phyloP scores from a whole-genome alignment of 2,113 vertebrate species.

The Phylloscopus whistleri region DNA sequence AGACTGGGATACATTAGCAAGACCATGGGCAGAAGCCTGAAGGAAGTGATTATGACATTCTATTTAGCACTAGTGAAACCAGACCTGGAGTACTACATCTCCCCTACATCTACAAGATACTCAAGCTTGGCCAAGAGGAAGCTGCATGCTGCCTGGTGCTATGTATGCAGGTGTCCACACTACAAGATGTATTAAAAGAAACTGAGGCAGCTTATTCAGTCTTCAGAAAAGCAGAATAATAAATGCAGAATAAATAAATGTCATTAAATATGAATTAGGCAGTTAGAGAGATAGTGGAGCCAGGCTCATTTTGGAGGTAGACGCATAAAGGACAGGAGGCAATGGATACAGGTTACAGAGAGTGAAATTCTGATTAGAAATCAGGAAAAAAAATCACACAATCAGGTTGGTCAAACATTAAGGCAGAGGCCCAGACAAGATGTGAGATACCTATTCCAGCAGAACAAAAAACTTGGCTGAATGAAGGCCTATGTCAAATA shows the following conservation, averaged over 20 bases:
- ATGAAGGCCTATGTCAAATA: neutral
- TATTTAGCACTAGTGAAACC: neutral
- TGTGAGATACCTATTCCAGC: neutral
- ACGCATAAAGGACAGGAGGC: neutral
- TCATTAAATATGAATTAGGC: neutral
- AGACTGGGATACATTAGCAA: neutral
- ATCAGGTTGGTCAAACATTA: neutral
- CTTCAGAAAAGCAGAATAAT: neutral
- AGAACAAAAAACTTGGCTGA: neutral
- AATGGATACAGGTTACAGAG: neutral
- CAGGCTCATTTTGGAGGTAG: neutral
- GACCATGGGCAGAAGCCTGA: fast-evolving
- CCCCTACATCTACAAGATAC: neutral
- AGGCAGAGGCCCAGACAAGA: neutral
- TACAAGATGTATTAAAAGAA: neutral
- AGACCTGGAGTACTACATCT: neutral
- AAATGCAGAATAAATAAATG: neutral
- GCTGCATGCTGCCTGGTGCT: neutral
- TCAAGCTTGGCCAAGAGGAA: neutral
- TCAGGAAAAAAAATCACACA: neutral
- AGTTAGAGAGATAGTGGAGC: neutral
- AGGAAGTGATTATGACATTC: neutral
- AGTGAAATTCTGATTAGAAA: neutral
- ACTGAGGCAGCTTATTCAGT: neutral
- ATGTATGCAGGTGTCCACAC: neutral